Conservation (phyloP, 2,888 invertebrate species). For the Gisinianus flammeolus region DNA sequence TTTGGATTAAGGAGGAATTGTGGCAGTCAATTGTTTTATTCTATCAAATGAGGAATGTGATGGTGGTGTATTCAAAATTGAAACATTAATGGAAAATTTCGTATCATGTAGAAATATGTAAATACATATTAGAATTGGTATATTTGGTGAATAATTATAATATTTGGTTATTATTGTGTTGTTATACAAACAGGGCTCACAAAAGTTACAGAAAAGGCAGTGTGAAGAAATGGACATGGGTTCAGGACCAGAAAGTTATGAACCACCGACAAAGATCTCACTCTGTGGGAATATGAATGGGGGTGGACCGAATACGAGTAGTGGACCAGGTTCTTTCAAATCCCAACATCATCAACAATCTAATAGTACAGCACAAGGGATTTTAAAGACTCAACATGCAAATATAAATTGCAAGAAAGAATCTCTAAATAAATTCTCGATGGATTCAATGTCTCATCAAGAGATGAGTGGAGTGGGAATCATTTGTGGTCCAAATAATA, state of each 20-base stretch:
- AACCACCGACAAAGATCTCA: constrained; percentile 58
- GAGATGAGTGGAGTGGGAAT: constrained; percentile 63
- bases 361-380: background rate
- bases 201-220: constrained; percentile 79
- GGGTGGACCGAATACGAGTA: too few relatives aligned
- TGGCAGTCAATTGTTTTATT: too few relatives aligned
- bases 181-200: constrained; percentile 63
- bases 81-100: background rate
- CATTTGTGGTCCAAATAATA: background rate
- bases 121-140: background rate
- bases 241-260: constrained; percentile 62
- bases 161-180: too few relatives aligned
- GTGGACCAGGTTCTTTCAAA: constrained; percentile 20
- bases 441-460: constrained; percentile 91
- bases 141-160: too few relatives aligned
- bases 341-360: constrained; percentile 25
- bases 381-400: background rate
- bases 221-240: constrained; percentile 71
- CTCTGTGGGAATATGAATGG: constrained; percentile 4
- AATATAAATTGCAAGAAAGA: constrained; percentile 56
- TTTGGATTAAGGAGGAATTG: background rate
- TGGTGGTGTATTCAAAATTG: background rate
- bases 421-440: constrained; percentile 78
- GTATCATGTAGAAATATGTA: background rate
- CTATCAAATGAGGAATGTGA: too few relatives aligned